Base-by-base conservation (phyloP, 1,140 invertebrate genomes). In the Ceratina japonica region DNA sequence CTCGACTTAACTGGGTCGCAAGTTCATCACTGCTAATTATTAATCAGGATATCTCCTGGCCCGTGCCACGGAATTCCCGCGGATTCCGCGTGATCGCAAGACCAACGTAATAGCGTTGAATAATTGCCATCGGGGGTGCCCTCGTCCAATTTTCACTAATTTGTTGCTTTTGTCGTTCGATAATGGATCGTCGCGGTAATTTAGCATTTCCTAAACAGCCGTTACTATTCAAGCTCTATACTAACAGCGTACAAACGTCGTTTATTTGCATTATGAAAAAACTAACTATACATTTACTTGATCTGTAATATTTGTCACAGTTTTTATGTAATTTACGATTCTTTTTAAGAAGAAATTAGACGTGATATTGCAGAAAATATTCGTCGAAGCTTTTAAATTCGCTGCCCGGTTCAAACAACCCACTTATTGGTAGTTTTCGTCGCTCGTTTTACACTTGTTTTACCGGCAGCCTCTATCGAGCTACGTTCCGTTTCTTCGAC, bases 21-120 rank as follows among this genome's bases (percentile, higher is more conserved):
- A 92, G 88, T 91, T 91, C 90, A 90, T 89, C 87, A 81, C 64
- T 79, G 83, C 65, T 87, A 86, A 89, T 88, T 86, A 78, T 84
- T 84, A 82, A 87, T 84, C 70, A 80, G 54, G 74, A 72, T 22
- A 78, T 78, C 58, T 81, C 56, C 37, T 44, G 31, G 4, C 18
- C 64, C 5, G 27, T 44, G 37, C 18, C 15, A 24, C 22, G 49
- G 70, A 59, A 75, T 80, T 62, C 72, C 24, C 20, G 58, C 18
- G 51, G 49, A 69, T 78, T 10, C 37, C 61, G 52, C 65, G 52
- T 69, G 16, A 75, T 75, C 52, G 37, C 71, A 58, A 74, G 51
- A n/a, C 51, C 52, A 22, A 7, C 22, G 22, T n/a, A 31, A 18
- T 4, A 18, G 13, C 37, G 15, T 22, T 64, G 64, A 79, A 73